These are phyloP conservation scores for Panthera leo DNA, from an alignment of 2,113 vertebrate genomes.

Conservation along the genomic window DNA sequence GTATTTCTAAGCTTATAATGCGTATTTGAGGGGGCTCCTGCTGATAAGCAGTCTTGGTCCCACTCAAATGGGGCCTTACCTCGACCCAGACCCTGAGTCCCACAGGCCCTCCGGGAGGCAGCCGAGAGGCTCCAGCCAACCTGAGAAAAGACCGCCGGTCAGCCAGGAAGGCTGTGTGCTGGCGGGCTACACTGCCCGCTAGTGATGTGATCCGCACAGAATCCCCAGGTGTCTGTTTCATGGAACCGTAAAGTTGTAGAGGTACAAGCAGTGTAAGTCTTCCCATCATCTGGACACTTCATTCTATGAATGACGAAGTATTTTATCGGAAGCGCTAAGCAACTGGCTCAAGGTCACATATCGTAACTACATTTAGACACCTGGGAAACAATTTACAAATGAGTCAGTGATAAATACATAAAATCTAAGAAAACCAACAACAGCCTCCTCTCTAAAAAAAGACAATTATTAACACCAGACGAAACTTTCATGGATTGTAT, in stretches of 20 bases:
- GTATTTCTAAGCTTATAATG: not conserved
- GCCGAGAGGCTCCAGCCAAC: not conserved
- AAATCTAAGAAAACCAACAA: not conserved
- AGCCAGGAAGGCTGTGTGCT: not conserved
- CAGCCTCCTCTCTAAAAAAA: not conserved
- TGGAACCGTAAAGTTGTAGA: not conserved
- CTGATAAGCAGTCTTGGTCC: not conserved
- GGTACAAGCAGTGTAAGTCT: not conserved
- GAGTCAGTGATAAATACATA: not conserved
- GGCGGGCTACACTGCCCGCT: not conserved
- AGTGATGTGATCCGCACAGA: not conserved
- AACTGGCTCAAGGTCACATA: not conserved
- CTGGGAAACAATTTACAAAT: not conserved
- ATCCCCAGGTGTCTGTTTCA: not conserved
- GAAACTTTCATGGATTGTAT: not conserved
- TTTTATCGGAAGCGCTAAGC: not conserved
- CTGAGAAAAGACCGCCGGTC: not conserved
- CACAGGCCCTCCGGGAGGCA: not conserved
- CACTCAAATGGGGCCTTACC: not conserved
- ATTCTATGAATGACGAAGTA: not conserved
- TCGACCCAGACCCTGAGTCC: not conserved
- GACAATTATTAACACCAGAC: not conserved
- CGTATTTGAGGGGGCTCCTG: not conserved
- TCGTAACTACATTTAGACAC: not conserved
- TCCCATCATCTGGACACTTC: not conserved